Conservation (phyloP, 2,797 vertebrate species). For the Sebastes aleutianus region DNA sequence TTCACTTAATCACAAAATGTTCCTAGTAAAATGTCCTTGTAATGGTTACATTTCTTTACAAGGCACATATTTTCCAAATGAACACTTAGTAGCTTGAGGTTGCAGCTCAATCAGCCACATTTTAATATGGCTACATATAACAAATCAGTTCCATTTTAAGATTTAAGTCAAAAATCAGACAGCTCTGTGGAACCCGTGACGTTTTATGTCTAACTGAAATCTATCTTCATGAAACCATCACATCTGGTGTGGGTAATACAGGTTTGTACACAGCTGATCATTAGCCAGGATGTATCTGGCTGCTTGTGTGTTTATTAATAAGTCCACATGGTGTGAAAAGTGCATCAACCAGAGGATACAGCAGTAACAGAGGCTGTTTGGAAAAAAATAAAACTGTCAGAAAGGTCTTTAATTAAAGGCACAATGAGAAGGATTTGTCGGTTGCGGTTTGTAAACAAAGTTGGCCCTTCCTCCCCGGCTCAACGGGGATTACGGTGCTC, state of each 20-base stretch:
- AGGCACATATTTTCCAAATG: conserved; percentile 4
- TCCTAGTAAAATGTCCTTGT: conserved; percentile 15
- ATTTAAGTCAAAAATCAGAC: neutral
- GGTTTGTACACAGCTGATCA: neutral
- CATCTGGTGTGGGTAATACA: neutral
- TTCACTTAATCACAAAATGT: conserved; percentile 7
- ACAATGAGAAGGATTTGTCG: neutral
- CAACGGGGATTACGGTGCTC: neutral
- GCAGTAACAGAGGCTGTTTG: conserved; percentile 16
- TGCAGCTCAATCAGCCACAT: neutral
- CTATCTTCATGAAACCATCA: neutral
- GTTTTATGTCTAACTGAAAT: neutral
- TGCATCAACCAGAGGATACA: conserved; percentile 13
- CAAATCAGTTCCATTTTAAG: neutral
- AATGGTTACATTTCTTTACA: conserved; percentile 2
- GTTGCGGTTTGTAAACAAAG: neutral
- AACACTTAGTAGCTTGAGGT: neutral
- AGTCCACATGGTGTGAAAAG: conserved; percentile 36
- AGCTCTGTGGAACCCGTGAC: neutral
- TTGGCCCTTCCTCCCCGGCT: neutral
- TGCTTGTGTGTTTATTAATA: conserved; percentile 17
- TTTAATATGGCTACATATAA: neutral
- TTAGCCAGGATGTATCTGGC: neutral
- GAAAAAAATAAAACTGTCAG: conserved; percentile 33
- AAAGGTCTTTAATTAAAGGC: conserved; percentile 1